phyloP scores from a whole-genome alignment of 2,113 vertebrate species.

The Microcebus griseorufus region DNA sequence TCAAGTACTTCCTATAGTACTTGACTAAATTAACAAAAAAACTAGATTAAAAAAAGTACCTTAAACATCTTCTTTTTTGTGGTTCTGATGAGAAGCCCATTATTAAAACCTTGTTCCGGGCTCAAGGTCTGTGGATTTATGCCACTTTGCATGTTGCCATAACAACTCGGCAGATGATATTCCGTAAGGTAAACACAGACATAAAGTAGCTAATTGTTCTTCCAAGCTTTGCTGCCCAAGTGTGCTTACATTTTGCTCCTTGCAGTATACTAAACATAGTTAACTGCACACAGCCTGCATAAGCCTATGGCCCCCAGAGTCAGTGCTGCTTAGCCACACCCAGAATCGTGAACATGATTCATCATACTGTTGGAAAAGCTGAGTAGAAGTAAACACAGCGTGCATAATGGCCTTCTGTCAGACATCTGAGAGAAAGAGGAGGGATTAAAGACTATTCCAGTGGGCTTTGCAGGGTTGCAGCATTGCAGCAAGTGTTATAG shows the following conservation, averaged over 20 bases:
- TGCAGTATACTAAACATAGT: not conserved
- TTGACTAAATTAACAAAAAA: not conserved
- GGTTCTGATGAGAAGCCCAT: not conserved
- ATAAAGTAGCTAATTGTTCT: conserved; percentile 43
- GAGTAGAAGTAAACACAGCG: not conserved
- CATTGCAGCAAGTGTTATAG: no score
- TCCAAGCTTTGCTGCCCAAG: conserved; percentile 36
- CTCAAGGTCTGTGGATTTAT: conserved; percentile 24
- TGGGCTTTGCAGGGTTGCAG: not conserved
- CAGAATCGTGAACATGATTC: not conserved
- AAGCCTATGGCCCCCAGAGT: not conserved
- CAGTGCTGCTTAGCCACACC: not conserved
- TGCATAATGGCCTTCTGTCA: not conserved
- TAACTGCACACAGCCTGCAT: not conserved
- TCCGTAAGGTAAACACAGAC: conserved; percentile 72
- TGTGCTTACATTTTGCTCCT: not conserved
- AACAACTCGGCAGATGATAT: conserved; percentile 72
- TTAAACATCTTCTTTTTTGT: not conserved
- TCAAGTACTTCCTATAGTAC: not conserved
- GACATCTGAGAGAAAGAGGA: not conserved
- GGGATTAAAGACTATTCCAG: not conserved
- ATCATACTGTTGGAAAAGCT: not conserved
- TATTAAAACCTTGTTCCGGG: not conserved
- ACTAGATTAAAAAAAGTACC: not conserved
- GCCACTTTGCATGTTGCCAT: conserved; percentile 42